These are phyloP conservation scores for Drosophila dives DNA, from an alignment of 2,888 invertebrate species.

Conservation along the genomic window DNA sequence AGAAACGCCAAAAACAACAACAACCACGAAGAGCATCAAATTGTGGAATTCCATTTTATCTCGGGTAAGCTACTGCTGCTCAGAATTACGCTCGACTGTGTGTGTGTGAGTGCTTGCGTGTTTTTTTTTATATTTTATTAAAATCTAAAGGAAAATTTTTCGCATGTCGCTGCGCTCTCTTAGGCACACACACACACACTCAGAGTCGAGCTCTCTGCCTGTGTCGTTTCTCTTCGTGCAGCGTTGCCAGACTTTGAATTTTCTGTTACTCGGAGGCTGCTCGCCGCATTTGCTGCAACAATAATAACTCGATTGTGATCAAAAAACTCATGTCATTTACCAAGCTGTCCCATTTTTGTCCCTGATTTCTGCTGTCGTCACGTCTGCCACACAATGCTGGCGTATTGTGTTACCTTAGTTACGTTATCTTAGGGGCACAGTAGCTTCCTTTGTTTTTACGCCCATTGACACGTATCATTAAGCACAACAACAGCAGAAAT, in stretches of 20 bases:
- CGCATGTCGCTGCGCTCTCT: constrained; percentile 27
- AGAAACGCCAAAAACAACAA: not conserved
- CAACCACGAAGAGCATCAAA: constrained; percentile 21
- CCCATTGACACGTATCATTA: constrained; percentile 56
- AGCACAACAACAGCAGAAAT: constrained; percentile 27
- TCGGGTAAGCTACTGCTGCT: constrained; percentile 28
- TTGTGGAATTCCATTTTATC: constrained; percentile 28
- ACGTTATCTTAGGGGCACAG: constrained; percentile 48
- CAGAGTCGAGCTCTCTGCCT: constrained; percentile 4
- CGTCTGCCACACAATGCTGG: constrained; percentile 13
- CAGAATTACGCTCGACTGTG: constrained; percentile 8
- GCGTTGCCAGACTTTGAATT: constrained; percentile 34
- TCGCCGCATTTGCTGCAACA: constrained; percentile 10
- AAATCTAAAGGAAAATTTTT: constrained; percentile 48
- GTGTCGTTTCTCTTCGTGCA: not conserved
- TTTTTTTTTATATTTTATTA: constrained; percentile 28
- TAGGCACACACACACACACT: not conserved
- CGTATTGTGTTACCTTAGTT: constrained; percentile 48
- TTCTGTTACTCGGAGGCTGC: not conserved
- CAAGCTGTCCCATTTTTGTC: not conserved
- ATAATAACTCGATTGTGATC: constrained; percentile 12
- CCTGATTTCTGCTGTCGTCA: constrained; percentile 5
- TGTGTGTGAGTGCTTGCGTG: not conserved
- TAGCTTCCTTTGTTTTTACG: constrained; percentile 37
- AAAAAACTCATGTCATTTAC: not conserved